Base-by-base conservation (phyloP, 2,888 invertebrate genomes). In the Busseola fusca region DNA sequence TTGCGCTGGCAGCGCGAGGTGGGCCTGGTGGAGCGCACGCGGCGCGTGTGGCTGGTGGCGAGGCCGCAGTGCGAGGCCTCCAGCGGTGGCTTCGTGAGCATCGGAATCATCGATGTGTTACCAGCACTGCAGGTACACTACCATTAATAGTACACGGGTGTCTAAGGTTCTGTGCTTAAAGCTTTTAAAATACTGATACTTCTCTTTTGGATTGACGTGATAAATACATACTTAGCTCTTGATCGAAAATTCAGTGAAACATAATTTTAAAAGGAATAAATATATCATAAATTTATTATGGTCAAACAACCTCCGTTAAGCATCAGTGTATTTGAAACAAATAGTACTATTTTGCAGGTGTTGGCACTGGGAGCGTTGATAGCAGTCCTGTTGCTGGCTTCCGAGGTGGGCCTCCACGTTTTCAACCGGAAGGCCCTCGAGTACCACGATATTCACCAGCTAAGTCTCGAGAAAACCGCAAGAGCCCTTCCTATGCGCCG, bases 1-100 rank as follows among this genome's bases (percentile, higher is more conserved):
- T 80, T 97, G 72, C 96, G 96, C 0, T 96, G 96, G 96, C 96
- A 96, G 86, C 96, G 96, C 56, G 97, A 97, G 88, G 93, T 93
- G 70, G 96, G 97, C 0, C 88, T 97, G 69, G 92, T 96, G 90
- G 91, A 91, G 50, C 96, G 95, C 27, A 92, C 92, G 82, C 94
- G 94, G 18, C 93, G 93, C 70, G 91, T 92, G 73, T 97, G 97
- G 97, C 91, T 96, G 88, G 95, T 95, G 27, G 92, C 92, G 83
- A 95, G 94, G 75, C 96, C 96, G 25, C 94, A 93, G 80, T 97
- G 97, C 89, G 96, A 93, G 81, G 89, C 91, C 37, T 92, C 90
- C 59, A 87, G 93, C 54, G 89, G 91, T 10, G 96, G 96, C 54
- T 96, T 96, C 89, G 93, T 96, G 64, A 96, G 96, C 83, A 96